A percentile compares a stretch with the other conserved stretches of the same genome.
Evolutionary conservation across 2,888 invertebrate species (phyloP).

Genomic region (Thymelicus acteon): DNA sequence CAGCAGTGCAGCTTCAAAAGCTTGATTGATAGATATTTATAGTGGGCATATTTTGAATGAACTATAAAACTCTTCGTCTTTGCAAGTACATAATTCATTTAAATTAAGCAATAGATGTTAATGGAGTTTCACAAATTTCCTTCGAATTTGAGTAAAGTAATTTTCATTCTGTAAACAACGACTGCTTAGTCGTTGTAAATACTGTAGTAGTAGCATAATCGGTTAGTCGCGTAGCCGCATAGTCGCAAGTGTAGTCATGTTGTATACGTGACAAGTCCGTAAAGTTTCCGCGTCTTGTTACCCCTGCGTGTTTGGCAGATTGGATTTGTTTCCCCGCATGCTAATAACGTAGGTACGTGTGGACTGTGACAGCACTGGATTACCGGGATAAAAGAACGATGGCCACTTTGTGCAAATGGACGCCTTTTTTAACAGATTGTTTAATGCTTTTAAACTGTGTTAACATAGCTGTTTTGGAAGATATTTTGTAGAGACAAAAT

Average conservation of each 20-base stretch:
- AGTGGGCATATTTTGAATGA: too few species aligned
- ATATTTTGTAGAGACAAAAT: too few species aligned
- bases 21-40: too few species aligned
- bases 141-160: too few species aligned
- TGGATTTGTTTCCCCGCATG: slow-evolving; percentile 78
- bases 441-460: background rate
- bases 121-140: too few species aligned
- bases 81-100: too few species aligned
- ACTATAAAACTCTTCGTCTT: too few species aligned
- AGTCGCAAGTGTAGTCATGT: slow-evolving; percentile 11
- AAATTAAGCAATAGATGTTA: too few species aligned
- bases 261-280: slow-evolving; percentile 68
- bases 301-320: slow-evolving; percentile 73
- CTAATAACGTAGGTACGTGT: slow-evolving; percentile 68
- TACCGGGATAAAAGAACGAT: slow-evolving; percentile 56
- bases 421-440: slow-evolving; percentile 17
- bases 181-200: too few species aligned
- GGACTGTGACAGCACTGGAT: slow-evolving; percentile 57
- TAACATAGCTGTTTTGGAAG: too few species aligned
- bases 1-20: too few species aligned
- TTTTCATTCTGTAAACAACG: too few species aligned
- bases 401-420: slow-evolving; percentile 40
- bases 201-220: background rate
- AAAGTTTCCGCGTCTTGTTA: slow-evolving; percentile 75
- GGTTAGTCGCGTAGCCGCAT: background rate